Evolutionary conservation across 2,888 invertebrate species (phyloP).

Genomic region (Bombylius discolor): DNA sequence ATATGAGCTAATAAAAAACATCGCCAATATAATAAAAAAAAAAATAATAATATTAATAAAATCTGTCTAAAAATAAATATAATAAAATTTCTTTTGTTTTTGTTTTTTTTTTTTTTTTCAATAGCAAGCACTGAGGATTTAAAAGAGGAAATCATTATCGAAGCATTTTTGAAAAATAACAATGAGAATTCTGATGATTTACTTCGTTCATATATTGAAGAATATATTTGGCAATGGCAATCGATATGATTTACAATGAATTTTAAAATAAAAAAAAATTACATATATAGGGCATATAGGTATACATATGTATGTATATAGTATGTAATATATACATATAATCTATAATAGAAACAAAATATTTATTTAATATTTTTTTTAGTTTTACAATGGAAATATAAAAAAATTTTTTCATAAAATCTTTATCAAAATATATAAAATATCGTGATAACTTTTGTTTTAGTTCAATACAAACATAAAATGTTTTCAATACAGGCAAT

Average conservation of each 20-base stretch:
- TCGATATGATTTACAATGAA: constrained; percentile 43
- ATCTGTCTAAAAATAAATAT: too few species aligned
- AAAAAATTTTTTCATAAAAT: constrained; percentile 42
- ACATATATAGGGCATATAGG: too few species aligned
- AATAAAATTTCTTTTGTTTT: too few species aligned
- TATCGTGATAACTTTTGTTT: constrained; percentile 50
- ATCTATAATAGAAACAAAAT: too few species aligned
- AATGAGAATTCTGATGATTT: constrained; percentile 37
- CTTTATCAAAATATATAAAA: constrained; percentile 38
- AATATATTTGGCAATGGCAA: constrained; percentile 43
- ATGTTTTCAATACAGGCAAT: constrained; percentile 46
- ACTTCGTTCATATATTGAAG: constrained; percentile 48
- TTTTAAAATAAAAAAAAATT: too few species aligned
- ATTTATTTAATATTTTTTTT: background rate
- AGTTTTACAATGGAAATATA: background rate
- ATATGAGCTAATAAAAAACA: constrained; percentile 49
- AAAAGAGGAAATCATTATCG: constrained; percentile 45
- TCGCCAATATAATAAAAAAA: too few species aligned
- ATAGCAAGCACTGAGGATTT: constrained; percentile 64
- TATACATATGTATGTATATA: too few species aligned
- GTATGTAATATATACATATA: too few species aligned
- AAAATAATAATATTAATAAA: too few species aligned
- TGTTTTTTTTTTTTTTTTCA: too few species aligned
- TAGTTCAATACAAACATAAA: constrained; percentile 50
- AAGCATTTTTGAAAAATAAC: constrained; percentile 43